Conservation (phyloP, 2,113 vertebrate species). For the Equus quagga region DNA sequence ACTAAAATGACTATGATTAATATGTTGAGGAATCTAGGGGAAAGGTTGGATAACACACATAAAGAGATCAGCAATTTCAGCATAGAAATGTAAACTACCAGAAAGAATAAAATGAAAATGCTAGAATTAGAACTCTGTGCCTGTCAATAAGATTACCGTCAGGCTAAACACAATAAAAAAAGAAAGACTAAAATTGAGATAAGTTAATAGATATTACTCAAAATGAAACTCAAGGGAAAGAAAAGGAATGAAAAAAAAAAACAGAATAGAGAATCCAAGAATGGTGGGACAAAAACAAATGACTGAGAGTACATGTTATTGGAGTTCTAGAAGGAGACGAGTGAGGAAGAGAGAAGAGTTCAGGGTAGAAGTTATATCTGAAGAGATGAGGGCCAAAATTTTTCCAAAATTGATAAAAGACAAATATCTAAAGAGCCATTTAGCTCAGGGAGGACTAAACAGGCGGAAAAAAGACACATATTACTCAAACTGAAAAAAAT, state of each 20-base stretch:
- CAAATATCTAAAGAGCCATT: too few species aligned
- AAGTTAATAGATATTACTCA: too few species aligned
- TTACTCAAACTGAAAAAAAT: too few species aligned
- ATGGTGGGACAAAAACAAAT: too few species aligned
- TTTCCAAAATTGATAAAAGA: too few species aligned
- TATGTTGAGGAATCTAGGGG: background rate
- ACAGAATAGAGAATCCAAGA: too few species aligned
- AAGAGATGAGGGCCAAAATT: background rate
- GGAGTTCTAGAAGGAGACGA: background rate
- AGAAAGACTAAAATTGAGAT: too few species aligned
- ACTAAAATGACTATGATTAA: background rate
- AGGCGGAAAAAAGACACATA: too few species aligned
- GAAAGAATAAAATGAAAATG: background rate
- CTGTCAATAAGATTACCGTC: background rate
- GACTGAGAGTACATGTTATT: background rate
- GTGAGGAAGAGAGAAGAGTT: background rate
- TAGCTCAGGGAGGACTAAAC: too few species aligned
- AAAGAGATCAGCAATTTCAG: background rate
- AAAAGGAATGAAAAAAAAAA: background rate
- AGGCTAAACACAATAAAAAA: background rate
- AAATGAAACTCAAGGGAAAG: too few species aligned
- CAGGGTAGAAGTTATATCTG: background rate
- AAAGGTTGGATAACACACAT: background rate
- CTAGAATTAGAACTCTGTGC: background rate
- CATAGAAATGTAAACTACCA: too few species aligned